Conservation (phyloP, 2,888 invertebrate genomes). For the Amphipyra tragopoginis region DNA sequence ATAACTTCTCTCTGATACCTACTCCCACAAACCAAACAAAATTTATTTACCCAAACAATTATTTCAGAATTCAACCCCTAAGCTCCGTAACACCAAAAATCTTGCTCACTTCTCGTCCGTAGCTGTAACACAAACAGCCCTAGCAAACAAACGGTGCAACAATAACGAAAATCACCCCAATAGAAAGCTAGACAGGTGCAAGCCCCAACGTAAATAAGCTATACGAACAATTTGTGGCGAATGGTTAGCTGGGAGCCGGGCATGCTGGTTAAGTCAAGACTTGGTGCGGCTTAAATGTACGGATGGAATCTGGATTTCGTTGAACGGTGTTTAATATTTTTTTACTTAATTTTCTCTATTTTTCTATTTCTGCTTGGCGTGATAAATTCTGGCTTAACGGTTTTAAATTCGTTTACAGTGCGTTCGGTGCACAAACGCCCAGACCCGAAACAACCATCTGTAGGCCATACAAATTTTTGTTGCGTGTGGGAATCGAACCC, state of each 20-base stretch:
- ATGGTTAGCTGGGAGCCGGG: slow-evolving; percentile 47
- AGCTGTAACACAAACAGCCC: slow-evolving; percentile 31
- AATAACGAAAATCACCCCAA: slow-evolving; percentile 65
- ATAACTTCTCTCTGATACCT: not conserved
- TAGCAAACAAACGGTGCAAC: slow-evolving; percentile 47
- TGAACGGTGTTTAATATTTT: too few species aligned
- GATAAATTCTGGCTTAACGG: too few species aligned
- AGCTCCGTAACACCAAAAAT: slow-evolving; percentile 35
- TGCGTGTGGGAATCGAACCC: too few species aligned
- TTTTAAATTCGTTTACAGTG: too few species aligned
- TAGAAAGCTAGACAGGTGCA: slow-evolving; percentile 69
- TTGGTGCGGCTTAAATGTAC: slow-evolving; percentile 25
- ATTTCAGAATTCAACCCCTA: slow-evolving; percentile 25
- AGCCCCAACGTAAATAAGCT: slow-evolving; percentile 72
- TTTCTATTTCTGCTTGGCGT: too few species aligned
- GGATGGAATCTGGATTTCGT: not conserved
- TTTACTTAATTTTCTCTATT: too few species aligned
- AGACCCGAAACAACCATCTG: too few species aligned
- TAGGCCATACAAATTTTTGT: too few species aligned
- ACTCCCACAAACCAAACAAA: slow-evolving; percentile 3
- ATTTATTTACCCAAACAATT: slow-evolving; percentile 24
- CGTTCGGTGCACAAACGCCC: too few species aligned
- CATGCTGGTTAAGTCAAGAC: slow-evolving; percentile 27
- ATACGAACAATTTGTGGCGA: slow-evolving; percentile 70
- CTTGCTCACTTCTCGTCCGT: slow-evolving; percentile 22